These are phyloP conservation scores for Spongilla lacustris DNA, from an alignment of 37 sponge, comb jelly and placozoan genomes.

Conservation along the genomic window DNA sequence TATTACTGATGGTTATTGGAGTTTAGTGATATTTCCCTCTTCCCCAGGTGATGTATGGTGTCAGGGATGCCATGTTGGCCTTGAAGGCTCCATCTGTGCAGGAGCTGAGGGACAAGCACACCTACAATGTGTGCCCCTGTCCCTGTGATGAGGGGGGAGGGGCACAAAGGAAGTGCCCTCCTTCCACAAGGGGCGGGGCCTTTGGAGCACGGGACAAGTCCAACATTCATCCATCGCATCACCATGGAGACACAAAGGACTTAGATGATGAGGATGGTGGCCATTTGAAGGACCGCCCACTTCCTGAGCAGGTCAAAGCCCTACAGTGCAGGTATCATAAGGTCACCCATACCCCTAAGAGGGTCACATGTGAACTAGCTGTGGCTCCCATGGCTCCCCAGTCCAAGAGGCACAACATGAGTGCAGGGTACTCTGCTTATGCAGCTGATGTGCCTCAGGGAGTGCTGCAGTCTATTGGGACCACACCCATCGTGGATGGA, in stretches of 20 bases:
- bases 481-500: no score
- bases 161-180: constrained; percentile 28
- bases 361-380: constrained; percentile 12
- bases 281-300: constrained; percentile 1
- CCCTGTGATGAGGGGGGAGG: not conserved
- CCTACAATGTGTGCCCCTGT: constrained; percentile 68
- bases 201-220: not conserved
- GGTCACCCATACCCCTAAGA: not conserved
- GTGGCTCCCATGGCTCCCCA: constrained; percentile 38
- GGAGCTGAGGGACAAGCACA: constrained; percentile 69
- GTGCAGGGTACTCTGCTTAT: not conserved
- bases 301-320: constrained; percentile 14
- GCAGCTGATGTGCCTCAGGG: constrained; percentile 34
- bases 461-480: not conserved
- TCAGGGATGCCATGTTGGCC: constrained; percentile 29
- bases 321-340: constrained; percentile 17
- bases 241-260: not conserved
- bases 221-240: not conserved
- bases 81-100: constrained; percentile 38
- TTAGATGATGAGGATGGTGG: not conserved
- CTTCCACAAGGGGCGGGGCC: constrained; percentile 57
- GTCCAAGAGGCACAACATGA: not conserved
- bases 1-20: no score
- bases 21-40: no score
- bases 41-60: constrained; percentile 49